A percentile compares a stretch with the other conserved stretches of the same genome.
phyloP scores from a whole-genome alignment of 2,797 vertebrate genomes.

The Microchirus variegatus region DNA sequence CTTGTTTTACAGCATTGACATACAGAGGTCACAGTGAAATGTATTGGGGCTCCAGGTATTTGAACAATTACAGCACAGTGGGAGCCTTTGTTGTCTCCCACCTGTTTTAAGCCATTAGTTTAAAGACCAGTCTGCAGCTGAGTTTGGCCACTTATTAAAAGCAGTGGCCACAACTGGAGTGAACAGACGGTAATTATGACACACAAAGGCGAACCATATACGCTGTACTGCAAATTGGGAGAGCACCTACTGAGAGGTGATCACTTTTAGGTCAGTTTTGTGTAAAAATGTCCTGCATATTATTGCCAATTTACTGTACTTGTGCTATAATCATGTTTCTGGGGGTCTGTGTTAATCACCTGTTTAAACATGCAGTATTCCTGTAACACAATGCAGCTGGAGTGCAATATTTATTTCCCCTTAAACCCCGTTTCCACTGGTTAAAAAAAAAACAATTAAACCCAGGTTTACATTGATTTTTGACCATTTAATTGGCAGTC shows the following conservation, averaged over 20 bases:
- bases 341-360: not conserved
- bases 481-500: too few species aligned
- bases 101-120: constrained; percentile 73
- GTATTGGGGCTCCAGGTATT: constrained; percentile 59
- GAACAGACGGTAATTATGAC: constrained; percentile 47
- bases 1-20: constrained; percentile 16
- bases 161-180: constrained; percentile 54
- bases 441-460: not conserved
- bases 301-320: too few species aligned
- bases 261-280: constrained; percentile 2
- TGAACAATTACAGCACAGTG: constrained; percentile 71
- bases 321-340: not conserved
- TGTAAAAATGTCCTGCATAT: not conserved
- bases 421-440: not conserved
- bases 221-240: not conserved
- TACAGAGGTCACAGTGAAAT: constrained; percentile 24
- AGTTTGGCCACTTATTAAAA: constrained; percentile 67
- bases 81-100: constrained; percentile 78
- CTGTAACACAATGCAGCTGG: not conserved
- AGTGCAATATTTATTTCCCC: not conserved
- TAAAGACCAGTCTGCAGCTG: constrained; percentile 67
- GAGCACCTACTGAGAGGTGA: constrained; percentile 1
- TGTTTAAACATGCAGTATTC: not conserved
- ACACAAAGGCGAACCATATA: not conserved
- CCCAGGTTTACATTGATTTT: too few species aligned